These are phyloP conservation scores for Liopterus haemorrhoidalis DNA, from an alignment of 2,888 invertebrate species.

Conservation along the genomic window DNA sequence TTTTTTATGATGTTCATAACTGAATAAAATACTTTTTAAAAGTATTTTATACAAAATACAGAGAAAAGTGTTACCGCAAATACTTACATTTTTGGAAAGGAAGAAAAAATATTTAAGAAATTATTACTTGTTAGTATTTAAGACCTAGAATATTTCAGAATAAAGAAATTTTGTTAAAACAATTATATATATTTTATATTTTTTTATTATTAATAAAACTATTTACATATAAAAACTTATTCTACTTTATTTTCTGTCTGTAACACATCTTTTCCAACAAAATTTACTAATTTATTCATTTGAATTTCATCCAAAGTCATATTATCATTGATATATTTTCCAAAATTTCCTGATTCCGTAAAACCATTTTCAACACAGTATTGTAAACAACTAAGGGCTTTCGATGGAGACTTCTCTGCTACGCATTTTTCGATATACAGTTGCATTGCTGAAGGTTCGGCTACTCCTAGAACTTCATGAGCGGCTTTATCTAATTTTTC, in stretches of 20 bases:
- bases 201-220: no score
- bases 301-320: constrained; percentile 49
- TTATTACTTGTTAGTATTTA: no score
- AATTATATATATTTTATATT: no score
- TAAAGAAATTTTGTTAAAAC: no score
- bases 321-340: constrained; percentile 40
- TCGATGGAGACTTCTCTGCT: constrained; percentile 46
- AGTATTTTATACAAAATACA: no score
- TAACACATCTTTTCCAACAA: constrained; percentile 46
- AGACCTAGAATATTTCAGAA: no score
- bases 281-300: constrained; percentile 46
- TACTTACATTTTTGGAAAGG: no score
- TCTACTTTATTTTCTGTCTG: constrained; percentile 8
- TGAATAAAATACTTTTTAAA: no score
- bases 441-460: constrained; percentile 47
- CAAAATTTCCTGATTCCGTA: constrained; percentile 45
- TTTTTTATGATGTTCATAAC: no score
- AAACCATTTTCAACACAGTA: constrained; percentile 55
- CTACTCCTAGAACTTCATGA: constrained; percentile 53
- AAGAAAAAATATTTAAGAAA: no score
- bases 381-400: constrained; percentile 51
- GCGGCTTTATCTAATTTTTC: constrained; percentile 50
- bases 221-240: no score
- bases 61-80: no score
- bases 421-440: constrained; percentile 54